Conservation (phyloP, 2,888 invertebrate genomes). For the Caenorhabditis wallacei region DNA sequence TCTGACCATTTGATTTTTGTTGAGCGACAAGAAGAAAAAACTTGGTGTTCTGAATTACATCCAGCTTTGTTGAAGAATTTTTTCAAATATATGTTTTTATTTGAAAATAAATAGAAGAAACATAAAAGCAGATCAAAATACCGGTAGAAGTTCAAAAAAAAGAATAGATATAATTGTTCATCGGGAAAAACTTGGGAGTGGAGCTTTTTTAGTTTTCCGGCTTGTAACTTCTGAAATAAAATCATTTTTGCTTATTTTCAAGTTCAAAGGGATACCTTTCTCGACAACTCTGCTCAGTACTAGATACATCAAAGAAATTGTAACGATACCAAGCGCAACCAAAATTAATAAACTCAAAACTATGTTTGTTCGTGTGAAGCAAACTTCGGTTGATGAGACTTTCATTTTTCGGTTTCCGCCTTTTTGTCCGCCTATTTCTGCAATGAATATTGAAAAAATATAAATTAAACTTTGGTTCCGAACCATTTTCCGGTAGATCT, state of each 20-base stretch:
- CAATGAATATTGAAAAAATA: not conserved
- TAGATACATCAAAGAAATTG: slow-evolving; percentile 48
- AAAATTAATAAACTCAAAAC: slow-evolving; percentile 42
- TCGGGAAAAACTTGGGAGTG: slow-evolving; percentile 38
- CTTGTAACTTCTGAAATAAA: slow-evolving; percentile 26
- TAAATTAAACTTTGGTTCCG: not conserved
- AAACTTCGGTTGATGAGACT: slow-evolving; percentile 22
- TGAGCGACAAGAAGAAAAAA: not conserved
- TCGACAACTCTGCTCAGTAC: slow-evolving; percentile 37
- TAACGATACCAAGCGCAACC: slow-evolving; percentile 33
- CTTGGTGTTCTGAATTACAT: slow-evolving; percentile 2
- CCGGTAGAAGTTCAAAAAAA: slow-evolving; percentile 24
- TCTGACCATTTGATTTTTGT: slow-evolving; percentile 35
- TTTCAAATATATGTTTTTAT: not conserved
- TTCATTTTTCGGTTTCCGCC: not conserved
- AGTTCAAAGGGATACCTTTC: too few relatives aligned
- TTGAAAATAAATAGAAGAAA: not conserved
- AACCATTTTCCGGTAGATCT: slow-evolving; percentile 68
- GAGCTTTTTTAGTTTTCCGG: slow-evolving; percentile 15
- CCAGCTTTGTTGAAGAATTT: not conserved
- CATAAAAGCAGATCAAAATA: slow-evolving; percentile 1
- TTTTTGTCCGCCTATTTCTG: slow-evolving; percentile 16
- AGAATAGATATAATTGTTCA: not conserved
- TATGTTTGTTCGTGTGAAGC: slow-evolving; percentile 47
- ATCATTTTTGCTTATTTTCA: not conserved